Evolutionary conservation across 1,140 invertebrate genomes (phyloP), one percentile per base, ranked within the genome.

Genomic region (Aethina tumida): DNA sequence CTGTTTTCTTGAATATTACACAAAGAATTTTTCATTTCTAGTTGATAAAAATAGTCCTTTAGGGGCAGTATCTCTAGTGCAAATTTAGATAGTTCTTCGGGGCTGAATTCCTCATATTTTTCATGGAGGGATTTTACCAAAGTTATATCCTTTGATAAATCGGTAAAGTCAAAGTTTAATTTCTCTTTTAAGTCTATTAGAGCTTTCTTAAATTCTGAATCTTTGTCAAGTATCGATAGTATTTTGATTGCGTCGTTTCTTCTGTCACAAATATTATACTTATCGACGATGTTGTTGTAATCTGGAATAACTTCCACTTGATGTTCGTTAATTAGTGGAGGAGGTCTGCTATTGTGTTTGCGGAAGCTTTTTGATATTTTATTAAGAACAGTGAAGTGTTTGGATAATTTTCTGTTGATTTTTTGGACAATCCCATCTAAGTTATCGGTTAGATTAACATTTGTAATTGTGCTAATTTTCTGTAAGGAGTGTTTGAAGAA

Each of bases 401-500:
- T 41, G 13, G 49, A 37, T 4, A 56, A 20, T 16, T 45, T 39
- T 6, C 30, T 12, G 19, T 56, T 55, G 16, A 60, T 52, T 12
- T 18, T 32, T 1, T 12, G 21, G 12, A 51, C 20, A 31, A 56
- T 47, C 16, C 26, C 16, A 19, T 21, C 14, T n/a, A 58, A 39
- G 4, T 32, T 13, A 13, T 39, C 21, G 3, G 25, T 20, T 17
- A 42, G 14, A 34, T 31, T 18, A n/a, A 33, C 17, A 8, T 35
- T 21, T 13, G 47, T 25, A 0, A 62, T n/a, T 18, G 55, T 49
- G 18, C 53, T 53, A 14, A 69, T 20, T 33, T 56, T 51, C 37
- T 36, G 29, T 5, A 70, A 47, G 21, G 70, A 56, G 58, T 66
- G 58, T 50, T 72, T 73, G 26, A 62, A 44, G n/a, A 72, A 49